Base-by-base conservation (phyloP, 1,140 invertebrate species). In the Nilaparvata lugens region DNA sequence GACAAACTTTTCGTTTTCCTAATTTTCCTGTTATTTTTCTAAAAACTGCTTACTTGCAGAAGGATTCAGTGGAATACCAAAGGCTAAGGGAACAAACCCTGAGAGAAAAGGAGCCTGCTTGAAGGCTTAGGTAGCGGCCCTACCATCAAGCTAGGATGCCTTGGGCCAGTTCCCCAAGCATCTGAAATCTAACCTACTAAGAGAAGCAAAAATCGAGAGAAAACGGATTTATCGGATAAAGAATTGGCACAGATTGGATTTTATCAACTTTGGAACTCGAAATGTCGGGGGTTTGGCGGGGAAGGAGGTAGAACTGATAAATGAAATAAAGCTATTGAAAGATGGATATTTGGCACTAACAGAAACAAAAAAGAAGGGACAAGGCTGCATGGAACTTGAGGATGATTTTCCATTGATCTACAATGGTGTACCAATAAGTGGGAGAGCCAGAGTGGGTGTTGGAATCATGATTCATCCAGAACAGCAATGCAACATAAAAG, bases 351-450 rank as follows among this genome's bases (percentile, higher is more conserved):
- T 63, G 21, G 62, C 35, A 24, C 19, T 63, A 19, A 63, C 62
- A 2, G 62, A 63, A 56, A 63, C 57, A 24, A 63, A 63, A 42
- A 60, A 63, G 38, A 63, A 60, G 43, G 62, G 62, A 9, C 48
- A 60, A 28, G 62, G 62, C 13, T 54, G 58, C 42, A 40, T 55
- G 38, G 14, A 21, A 9, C 35, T 63, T 1, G 28, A 60, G 5
- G 52, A 55, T 40, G 58, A 52, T 4, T 60, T 13, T 43, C 28
- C 55, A 14, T 40, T 60, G 16, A 45, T 63, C 2, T 63, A 54
- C 19, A 52, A n/a, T 14, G 58, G 58, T 2, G 58, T 54, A 2
- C 6, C 7, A 2, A 19, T 19, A 9, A 28, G 6, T 3, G 14
- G 24, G 25, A 60, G 43, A 31, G 58, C 43, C 4, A 25, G 48